Base-by-base conservation (phyloP, 2,113 vertebrate species). In the Serilophus lunatus region DNA sequence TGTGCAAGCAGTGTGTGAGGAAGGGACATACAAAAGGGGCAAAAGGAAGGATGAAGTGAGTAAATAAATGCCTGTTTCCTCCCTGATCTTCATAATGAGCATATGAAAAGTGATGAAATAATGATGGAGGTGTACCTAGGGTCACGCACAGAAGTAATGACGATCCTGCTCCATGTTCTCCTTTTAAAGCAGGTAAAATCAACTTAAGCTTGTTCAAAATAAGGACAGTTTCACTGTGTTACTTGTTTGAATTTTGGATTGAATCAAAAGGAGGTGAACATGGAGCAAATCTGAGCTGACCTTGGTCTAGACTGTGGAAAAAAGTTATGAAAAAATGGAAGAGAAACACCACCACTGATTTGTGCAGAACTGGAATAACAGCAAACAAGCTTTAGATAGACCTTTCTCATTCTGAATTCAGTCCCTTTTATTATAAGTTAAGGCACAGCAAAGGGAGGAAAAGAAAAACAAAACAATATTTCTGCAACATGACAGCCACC, bases 121-220 rank as follows among this genome's bases (percentile, higher is more conserved):
- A 13, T 38, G 33, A 31, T 79, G 78, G 65, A 78, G 44, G 9
- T 40, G 22, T 18, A 83, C 11, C 35, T 40, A 42, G 25, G 69
- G 35, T 31, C 18, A 8, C 18, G 19, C 19, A 31, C 2, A 38
- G 57, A 29, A 35, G 22, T 20, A 40, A 15, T 3, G 51, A 76
- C 65, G n/a, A 17, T 36, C 49, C 51, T 44, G 60, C 29, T 66
- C 51, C 0, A 0, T 25, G 13, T 3, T 4, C 15, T 70, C 42
- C 44, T 51, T 74, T 74, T 20, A 56, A 88, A 74, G 11, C 10
- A 47, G n/a, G 38, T 47, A 44, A 77, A 80, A 50, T 9, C 9
- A 85, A 54, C 28, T n/a, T 56, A 64, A 35, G 19, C 16, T 13
- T 77, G 47, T 53, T 51, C 12, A 56, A 60, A 92, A 57, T 13